Base-by-base conservation (phyloP, 1,140 invertebrate genomes). In the Paraescarpia echinospica region DNA sequence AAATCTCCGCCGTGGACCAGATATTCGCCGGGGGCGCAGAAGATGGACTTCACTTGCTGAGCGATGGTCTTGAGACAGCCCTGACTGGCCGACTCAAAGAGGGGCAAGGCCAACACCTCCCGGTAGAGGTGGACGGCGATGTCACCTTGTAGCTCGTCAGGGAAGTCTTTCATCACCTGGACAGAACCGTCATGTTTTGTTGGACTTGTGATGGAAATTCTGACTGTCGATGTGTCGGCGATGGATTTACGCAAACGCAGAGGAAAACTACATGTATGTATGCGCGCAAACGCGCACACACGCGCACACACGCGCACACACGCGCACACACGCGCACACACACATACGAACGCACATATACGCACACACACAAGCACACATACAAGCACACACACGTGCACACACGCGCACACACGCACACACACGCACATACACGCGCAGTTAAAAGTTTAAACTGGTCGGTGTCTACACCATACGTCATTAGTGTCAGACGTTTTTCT, bases 141-240 rank as follows among this genome's bases (percentile, higher is more conserved):
- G 95, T 99, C 99, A 22, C 98, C 98, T 91, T 98, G 96, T 41
- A 99, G 96, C 96, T 99, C 98, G 95, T 99, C 98, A 0, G 98
- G 99, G 96, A 99, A 99, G 96, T 99, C 98, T 96, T 98, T 98
- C 89, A 99, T 96, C 91, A 98, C 98, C 99, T 99, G 96, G 9
- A 48, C 89, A 77, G 18, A 41, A 88, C 18, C n/a, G 89, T 90
- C 89, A 2, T 9, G 33, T 90, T 90, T n/a, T 9, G 1, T 90
- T 90, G 27, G 14, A 34, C n/a, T 90, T 4, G 12, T 9, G 18
- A 90, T 18, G n/a, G 35, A 14, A 77, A 77, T 77, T 77, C 2
- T 77, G 4, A 27, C 27, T 77, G 22, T 77, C 2, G 22, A 14
- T 6, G 4, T 18, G 59, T 12, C 27, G 59, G 14, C 22, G 59